These are phyloP conservation scores for Tinamus major DNA, from an alignment of 2,797 vertebrate genomes.

Conservation along the genomic window DNA sequence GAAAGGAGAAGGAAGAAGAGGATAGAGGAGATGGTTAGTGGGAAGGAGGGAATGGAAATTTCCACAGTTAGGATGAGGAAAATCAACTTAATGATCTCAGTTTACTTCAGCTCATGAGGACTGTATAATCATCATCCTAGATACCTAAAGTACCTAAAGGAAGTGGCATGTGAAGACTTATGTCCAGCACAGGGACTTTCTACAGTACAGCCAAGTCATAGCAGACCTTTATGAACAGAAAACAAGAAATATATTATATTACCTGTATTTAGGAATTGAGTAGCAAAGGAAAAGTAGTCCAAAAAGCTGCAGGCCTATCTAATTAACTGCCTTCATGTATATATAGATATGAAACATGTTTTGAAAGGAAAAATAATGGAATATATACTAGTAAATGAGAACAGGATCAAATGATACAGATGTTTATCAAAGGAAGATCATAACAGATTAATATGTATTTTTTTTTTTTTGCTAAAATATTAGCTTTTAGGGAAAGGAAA, in stretches of 20 bases:
- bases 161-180: accelerated
- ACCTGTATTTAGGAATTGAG: not conserved
- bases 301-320: not conserved
- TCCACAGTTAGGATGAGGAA: not conserved
- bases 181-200: not conserved
- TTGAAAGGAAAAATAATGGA: not conserved
- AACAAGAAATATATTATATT: not conserved
- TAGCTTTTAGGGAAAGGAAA: not conserved
- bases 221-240: not conserved
- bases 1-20: not conserved
- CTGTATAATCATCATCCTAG: not conserved
- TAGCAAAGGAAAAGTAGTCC: not conserved
- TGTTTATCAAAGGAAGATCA: not conserved
- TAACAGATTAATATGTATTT: not conserved
- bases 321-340: not conserved
- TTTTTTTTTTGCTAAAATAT: not conserved
- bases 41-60: not conserved
- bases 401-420: not conserved
- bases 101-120: not conserved
- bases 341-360: not conserved
- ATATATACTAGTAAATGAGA: not conserved
- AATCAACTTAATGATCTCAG: not conserved
- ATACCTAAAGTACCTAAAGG: not conserved
- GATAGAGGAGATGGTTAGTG: not conserved
- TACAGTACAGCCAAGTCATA: not conserved